Percentiles rank a stretch among this genome's conserved stretches.
These are phyloP conservation scores for Pristionchus exspectatus DNA, from an alignment of 2,888 invertebrate genomes.

Conservation along the genomic window DNA sequence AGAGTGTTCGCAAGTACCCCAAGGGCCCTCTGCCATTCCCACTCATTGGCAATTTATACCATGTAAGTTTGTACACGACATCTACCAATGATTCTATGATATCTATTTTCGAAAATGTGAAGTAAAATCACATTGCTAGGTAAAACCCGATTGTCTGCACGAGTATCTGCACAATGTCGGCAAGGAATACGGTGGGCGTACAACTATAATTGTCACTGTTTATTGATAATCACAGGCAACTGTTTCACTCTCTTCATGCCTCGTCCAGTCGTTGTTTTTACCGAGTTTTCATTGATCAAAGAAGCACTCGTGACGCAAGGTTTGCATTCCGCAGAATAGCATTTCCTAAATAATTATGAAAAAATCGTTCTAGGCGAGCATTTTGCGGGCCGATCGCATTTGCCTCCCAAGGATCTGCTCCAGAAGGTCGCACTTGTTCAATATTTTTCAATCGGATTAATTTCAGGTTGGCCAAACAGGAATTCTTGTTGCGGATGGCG, in stretches of 20 bases:
- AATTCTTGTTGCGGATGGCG: conserved; percentile 58
- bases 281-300: background rate
- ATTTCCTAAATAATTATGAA: background rate
- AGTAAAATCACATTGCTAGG: too few relatives aligned
- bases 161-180: conserved; percentile 8
- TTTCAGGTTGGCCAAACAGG: conserved; percentile 21
- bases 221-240: background rate
- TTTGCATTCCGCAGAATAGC: background rate
- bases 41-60: conserved; percentile 60
- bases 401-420: conserved; percentile 58
- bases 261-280: conserved; percentile 21
- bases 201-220: background rate
- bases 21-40: conserved; percentile 62
- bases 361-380: conserved; percentile 54
- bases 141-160: background rate
- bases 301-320: conserved; percentile 30
- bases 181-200: conserved; percentile 19
- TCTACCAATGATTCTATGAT: too few relatives aligned
- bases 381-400: conserved; percentile 57
- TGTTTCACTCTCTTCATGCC: conserved; percentile 49
- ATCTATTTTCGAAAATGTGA: too few relatives aligned
- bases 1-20: conserved; percentile 45
- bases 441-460: background rate
- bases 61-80: conserved; percentile 57
- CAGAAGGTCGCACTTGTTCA: conserved; percentile 35